Evolutionary conservation across 2,888 invertebrate species (phyloP), one percentile per base, ranked within the genome.

Genomic region (Diabrotica balteata): DNA sequence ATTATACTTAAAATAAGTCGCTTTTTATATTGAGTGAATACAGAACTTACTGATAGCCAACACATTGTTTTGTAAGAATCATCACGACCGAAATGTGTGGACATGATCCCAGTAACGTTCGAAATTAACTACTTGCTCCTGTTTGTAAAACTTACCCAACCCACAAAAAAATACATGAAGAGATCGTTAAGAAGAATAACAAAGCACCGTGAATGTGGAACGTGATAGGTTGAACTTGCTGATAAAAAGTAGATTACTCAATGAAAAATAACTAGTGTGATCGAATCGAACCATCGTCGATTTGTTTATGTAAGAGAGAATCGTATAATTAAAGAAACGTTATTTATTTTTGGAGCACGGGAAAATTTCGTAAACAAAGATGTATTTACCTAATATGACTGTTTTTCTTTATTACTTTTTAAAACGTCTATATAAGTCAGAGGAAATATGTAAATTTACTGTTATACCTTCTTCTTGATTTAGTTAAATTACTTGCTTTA

Each of bases 181-280:
- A 60, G 32, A 10, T 55, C 46, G 32, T 49, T 55, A 43, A 10
- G 46, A 11, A 52, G 44, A 43, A 60, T 8, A 55, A 49, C 11
- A 43, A 65, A 46, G 47, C 42, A 55, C 17, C 63, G 32, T 50
- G 50, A 65, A 60, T 61, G 55, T 45, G 32, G 63, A 66, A 64
- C 68, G 70, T 71, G 70, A 68, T 66, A 68, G 68, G 70, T 70
- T 68, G 68, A 43, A 68, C 49, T 60, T 53, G 49, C 60, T 58
- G 60, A 51, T 52, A 54, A 47, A 63, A 8, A 52, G 43, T n/a
- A 32, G 53, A 55, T 55, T 65, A 58, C 62, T 46, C 65, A 65
- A 68, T 44, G 32, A 4, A 32, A 32, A 32, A 32, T 32, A 32
- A 32, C 32, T 32, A 32, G 32, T 32, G 32, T 32, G 5, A 32